These are phyloP conservation scores for Ciconia nigra DNA, from an alignment of 2,797 vertebrate species.

Conservation along the genomic window DNA sequence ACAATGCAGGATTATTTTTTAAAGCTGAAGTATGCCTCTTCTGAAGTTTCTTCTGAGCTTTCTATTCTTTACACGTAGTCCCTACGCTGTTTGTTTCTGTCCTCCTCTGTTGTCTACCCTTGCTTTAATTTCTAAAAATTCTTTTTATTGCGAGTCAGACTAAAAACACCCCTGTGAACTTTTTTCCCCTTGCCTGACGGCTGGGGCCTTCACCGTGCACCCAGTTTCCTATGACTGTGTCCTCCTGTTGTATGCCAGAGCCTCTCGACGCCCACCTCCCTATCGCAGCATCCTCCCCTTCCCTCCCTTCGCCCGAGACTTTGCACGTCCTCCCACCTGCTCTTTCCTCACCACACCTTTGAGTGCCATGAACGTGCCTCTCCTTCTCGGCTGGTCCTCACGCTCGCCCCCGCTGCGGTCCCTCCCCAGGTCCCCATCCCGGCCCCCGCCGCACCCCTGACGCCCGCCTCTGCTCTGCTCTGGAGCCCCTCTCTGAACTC, in stretches of 20 bases:
- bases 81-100: background rate
- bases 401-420: fast-evolving
- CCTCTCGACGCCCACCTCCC: fast-evolving
- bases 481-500: background rate
- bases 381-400: background rate
- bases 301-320: fast-evolving
- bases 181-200: background rate
- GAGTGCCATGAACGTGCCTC: background rate
- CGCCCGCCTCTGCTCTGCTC: background rate
- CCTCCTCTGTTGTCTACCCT: background rate
- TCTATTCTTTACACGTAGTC: background rate
- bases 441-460: background rate
- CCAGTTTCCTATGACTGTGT: fast-evolving
- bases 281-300: background rate
- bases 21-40: background rate
- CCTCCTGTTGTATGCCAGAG: background rate
- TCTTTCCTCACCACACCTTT: background rate
- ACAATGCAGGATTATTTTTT: background rate
- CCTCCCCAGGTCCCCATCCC: background rate
- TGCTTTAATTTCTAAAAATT: background rate
- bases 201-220: background rate
- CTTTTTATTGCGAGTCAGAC: background rate
- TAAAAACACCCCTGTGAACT: background rate
- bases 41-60: background rate
- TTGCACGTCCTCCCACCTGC: background rate